Evolutionary conservation across 2,888 invertebrate genomes (phyloP).

Genomic region (Drosophila paracracens): DNA sequence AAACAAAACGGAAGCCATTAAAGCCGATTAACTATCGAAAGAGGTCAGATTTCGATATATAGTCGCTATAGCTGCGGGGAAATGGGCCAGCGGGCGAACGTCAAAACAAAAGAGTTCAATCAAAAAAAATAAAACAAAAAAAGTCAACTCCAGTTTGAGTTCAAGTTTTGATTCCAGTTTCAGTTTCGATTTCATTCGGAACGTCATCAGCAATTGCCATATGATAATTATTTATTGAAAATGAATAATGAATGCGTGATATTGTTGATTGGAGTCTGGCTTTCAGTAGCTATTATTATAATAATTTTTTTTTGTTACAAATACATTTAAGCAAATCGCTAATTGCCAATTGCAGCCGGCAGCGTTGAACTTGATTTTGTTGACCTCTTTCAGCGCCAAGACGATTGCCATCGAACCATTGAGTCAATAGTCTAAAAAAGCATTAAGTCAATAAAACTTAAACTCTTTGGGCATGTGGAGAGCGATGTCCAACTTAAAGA

Average conservation of each 20-base stretch:
- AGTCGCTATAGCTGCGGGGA: neutral
- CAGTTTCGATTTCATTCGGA: slow-evolving; percentile 5
- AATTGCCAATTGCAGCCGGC: slow-evolving; percentile 67
- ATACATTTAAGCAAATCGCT: slow-evolving; percentile 50
- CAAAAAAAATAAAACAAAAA: slow-evolving; percentile 26
- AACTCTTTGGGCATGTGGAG: neutral
- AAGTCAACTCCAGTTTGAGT: slow-evolving; percentile 10
- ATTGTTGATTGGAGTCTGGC: slow-evolving; percentile 40
- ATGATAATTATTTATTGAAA: slow-evolving; percentile 56
- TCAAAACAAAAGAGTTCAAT: slow-evolving; percentile 61
- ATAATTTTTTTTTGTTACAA: slow-evolving; percentile 40
- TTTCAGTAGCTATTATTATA: slow-evolving; percentile 1
- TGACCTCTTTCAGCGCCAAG: slow-evolving; percentile 63
- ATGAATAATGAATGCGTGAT: slow-evolving; percentile 63
- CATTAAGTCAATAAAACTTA: slow-evolving; percentile 32
- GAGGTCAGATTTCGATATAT: slow-evolving; percentile 12
- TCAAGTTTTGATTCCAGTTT: slow-evolving; percentile 2
- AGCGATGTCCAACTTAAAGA: slow-evolving; percentile 7
- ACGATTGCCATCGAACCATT: slow-evolving; percentile 21
- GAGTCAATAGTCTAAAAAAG: slow-evolving; percentile 18
- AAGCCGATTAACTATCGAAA: slow-evolving; percentile 38
- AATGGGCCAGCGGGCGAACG: slow-evolving; percentile 16
- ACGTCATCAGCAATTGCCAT: slow-evolving; percentile 39
- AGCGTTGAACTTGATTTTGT: slow-evolving; percentile 36
- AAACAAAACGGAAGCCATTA: slow-evolving; percentile 31